phyloP scores from a whole-genome alignment of 2,888 invertebrate genomes.

The Drosophila histrio region DNA sequence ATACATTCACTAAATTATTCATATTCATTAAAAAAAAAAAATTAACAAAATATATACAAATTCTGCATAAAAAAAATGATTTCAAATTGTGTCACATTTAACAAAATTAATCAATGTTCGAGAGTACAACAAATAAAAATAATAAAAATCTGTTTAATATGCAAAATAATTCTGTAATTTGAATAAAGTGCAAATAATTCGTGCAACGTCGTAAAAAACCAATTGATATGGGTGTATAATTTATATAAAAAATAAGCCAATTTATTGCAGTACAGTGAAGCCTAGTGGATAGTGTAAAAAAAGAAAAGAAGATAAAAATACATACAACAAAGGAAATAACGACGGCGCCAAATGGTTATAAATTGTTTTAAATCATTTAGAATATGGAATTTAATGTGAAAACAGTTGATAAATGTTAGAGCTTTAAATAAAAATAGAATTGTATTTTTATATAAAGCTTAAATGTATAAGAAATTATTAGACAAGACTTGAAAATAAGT shows the following conservation, averaged over 20 bases:
- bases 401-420: not conserved
- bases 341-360: not conserved
- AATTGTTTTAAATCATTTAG: not conserved
- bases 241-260: not conserved
- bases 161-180: slow-evolving; percentile 30
- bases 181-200: slow-evolving; percentile 37
- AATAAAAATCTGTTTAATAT: not conserved
- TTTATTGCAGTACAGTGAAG: slow-evolving; percentile 17
- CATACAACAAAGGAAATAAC: not conserved
- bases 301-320: not conserved
- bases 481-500: too few species aligned
- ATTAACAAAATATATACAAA: slow-evolving; percentile 1
- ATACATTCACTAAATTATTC: slow-evolving; percentile 17
- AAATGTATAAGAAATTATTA: too few species aligned
- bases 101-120: not conserved
- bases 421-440: not conserved
- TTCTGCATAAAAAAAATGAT: slow-evolving; percentile 35
- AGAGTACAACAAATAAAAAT: not conserved
- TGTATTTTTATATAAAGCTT: too few species aligned
- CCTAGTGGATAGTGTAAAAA: not conserved
- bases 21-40: slow-evolving; percentile 8
- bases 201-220: slow-evolving; percentile 18
- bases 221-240: slow-evolving; percentile 16
- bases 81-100: slow-evolving; percentile 34
- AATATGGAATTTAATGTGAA: too few species aligned